Conservation (phyloP, 2,888 invertebrate genomes). For the Boloria selene region DNA sequence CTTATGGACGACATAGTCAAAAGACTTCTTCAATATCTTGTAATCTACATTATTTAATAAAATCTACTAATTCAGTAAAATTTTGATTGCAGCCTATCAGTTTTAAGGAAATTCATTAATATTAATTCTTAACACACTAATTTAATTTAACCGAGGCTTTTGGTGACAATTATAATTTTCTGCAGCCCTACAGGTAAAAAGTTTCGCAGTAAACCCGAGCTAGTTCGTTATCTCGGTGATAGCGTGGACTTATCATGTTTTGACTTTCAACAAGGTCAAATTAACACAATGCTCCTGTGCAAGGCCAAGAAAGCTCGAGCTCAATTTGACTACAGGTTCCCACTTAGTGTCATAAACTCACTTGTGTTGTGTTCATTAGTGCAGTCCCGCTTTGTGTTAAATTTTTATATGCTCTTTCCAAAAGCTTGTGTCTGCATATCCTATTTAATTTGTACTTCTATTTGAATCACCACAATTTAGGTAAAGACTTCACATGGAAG, state of each 20-base stretch:
- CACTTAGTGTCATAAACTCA: slow-evolving; percentile 68
- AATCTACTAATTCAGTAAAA: too few relatives aligned
- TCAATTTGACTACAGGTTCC: slow-evolving; percentile 87
- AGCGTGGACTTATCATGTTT: slow-evolving; percentile 90
- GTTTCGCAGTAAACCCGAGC: slow-evolving; percentile 91
- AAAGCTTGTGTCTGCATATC: slow-evolving; percentile 46
- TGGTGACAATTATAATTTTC: slow-evolving; percentile 70
- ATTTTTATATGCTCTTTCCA: slow-evolving; percentile 51
- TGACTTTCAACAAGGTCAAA: slow-evolving; percentile 91
- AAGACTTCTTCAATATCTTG: too few relatives aligned
- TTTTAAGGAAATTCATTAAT: slow-evolving; percentile 36
- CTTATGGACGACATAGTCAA: too few relatives aligned
- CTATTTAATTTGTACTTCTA: slow-evolving; percentile 27
- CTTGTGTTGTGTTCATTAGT: slow-evolving; percentile 80
- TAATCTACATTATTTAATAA: too few relatives aligned
- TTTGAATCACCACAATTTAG: slow-evolving; percentile 24
- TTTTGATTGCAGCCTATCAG: slow-evolving; percentile 25
- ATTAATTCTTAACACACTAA: slow-evolving; percentile 47
- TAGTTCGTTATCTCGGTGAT: slow-evolving; percentile 89
- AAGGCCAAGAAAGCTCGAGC: slow-evolving; percentile 87
- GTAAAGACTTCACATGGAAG: slow-evolving; percentile 13
- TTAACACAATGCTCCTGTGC: slow-evolving; percentile 86
- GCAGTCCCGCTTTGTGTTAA: slow-evolving; percentile 72
- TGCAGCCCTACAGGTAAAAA: slow-evolving; percentile 91
- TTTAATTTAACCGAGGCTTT: slow-evolving; percentile 49